These are phyloP conservation scores for Heliconius hewitsoni DNA, from an alignment of 1,140 invertebrate genomes.

Conservation along the genomic window DNA sequence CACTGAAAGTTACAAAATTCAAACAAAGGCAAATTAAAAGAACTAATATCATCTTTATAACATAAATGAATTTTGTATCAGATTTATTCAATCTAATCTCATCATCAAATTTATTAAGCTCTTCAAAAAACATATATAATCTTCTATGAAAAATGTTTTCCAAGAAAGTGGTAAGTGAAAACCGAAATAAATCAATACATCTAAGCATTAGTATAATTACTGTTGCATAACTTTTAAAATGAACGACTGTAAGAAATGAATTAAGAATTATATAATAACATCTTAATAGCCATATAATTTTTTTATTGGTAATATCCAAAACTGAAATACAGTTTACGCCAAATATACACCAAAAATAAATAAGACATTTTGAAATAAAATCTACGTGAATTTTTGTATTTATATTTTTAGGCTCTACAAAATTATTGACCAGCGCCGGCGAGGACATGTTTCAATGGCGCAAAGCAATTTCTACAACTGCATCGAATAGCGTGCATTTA, in stretches of 20 bases:
- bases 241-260: background rate
- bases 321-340: background rate
- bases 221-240: background rate
- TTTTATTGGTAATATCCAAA: background rate
- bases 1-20: background rate
- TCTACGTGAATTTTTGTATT: background rate
- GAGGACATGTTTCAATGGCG: background rate
- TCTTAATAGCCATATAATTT: background rate
- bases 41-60: background rate
- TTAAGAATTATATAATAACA: background rate
- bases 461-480: background rate
- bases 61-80: background rate
- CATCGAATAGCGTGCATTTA: background rate
- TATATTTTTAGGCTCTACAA: background rate
- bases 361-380: background rate
- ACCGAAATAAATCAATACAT: background rate
- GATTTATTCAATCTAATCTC: background rate
- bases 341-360: background rate
- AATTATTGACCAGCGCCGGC: background rate
- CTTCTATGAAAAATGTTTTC: background rate
- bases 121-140: background rate
- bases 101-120: slow-evolving; percentile 10
- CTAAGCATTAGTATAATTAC: background rate
- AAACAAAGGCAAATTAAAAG: background rate
- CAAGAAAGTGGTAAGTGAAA: background rate